A percentile compares a stretch with the other conserved stretches of the same genome.
Evolutionary conservation across 2,888 invertebrate species (phyloP).

Genomic region (Capitulum mitella): DNA sequence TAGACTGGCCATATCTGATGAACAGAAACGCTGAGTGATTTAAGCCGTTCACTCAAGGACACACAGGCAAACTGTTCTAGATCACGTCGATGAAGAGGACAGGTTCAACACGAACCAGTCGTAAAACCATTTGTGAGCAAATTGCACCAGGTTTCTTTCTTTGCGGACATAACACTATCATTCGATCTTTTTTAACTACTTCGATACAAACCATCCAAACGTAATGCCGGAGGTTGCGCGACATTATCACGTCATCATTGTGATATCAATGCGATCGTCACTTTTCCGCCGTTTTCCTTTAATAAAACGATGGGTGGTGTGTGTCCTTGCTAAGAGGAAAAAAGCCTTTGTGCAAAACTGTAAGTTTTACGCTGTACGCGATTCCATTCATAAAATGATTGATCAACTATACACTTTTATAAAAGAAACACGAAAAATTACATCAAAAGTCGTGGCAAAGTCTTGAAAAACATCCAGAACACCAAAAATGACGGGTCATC

Average conservation of each 20-base stretch:
- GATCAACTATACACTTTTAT: no score
- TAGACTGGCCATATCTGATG: background rate
- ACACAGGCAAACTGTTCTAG: background rate
- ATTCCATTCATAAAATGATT: no score
- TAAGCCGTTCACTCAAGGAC: background rate
- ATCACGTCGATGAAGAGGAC: background rate
- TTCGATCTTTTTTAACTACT: background rate
- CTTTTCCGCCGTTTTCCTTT: background rate
- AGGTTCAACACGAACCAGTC: background rate
- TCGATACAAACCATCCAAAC: background rate
- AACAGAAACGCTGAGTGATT: background rate
- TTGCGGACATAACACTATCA: background rate
- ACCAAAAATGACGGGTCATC: no score
- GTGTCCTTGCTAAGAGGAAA: background rate
- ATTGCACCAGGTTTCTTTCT: background rate
- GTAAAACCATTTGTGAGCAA: background rate
- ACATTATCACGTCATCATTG: background rate
- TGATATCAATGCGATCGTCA: background rate
- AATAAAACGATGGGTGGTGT: background rate
- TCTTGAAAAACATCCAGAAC: no score
- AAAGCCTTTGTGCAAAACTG: background rate
- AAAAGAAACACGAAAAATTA: no score
- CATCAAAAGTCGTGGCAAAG: no score
- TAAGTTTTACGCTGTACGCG: no score
- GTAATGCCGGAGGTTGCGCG: background rate